phyloP scores from a whole-genome alignment of 2,888 invertebrate species.

The Odontothrips loti region DNA sequence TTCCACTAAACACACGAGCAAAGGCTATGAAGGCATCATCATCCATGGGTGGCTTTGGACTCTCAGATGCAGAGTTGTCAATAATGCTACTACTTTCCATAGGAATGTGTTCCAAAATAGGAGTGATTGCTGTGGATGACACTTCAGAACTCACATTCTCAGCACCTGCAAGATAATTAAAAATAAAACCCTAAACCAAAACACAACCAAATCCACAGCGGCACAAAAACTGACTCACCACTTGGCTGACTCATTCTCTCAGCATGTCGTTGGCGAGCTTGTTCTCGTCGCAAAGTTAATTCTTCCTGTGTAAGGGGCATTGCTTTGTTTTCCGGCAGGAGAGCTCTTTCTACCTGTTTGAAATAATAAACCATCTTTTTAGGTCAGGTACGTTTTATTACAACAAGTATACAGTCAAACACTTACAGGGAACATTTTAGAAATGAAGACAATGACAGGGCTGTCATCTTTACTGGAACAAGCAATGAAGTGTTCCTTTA shows the following conservation, averaged over 20 bases:
- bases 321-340: slow-evolving; percentile 73
- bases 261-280: slow-evolving; percentile 61
- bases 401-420: background rate
- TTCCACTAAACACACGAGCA: slow-evolving; percentile 89
- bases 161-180: background rate
- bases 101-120: background rate
- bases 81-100: background rate
- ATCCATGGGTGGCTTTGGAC: slow-evolving; percentile 37
- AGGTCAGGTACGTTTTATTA: background rate
- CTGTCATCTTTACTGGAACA: slow-evolving; percentile 62
- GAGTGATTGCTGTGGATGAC: background rate
- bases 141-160: background rate
- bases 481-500: slow-evolving; percentile 64
- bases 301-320: slow-evolving; percentile 73
- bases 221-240: background rate
- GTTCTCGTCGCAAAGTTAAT: slow-evolving; percentile 62
- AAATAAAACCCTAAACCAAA: background rate
- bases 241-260: slow-evolving; percentile 46
- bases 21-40: slow-evolving; percentile 79
- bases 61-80: background rate
- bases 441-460: slow-evolving; percentile 60
- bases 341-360: slow-evolving; percentile 55
- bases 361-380: background rate
- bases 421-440: slow-evolving; percentile 81
- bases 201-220: too few species aligned